Percentiles rank a stretch among this genome's conserved stretches.
Evolutionary conservation across 2,797 vertebrate genomes (phyloP).

Genomic region (Carapus acus): DNA sequence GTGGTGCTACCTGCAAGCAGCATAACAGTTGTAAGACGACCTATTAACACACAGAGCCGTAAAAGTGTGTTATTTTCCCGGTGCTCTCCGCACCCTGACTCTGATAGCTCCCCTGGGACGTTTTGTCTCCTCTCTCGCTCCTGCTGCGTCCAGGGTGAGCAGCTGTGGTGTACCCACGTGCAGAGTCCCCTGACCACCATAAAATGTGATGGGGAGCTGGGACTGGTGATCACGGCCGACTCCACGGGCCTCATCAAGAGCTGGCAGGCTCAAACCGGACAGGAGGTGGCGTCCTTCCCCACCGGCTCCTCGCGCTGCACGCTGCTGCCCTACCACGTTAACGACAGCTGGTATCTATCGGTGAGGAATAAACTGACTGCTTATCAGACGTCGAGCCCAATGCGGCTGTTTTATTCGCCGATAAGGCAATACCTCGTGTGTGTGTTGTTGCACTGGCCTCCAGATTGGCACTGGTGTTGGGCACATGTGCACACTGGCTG

Average conservation of each 20-base stretch:
- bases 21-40: too few species aligned
- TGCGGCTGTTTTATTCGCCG: too few species aligned
- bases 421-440: background rate
- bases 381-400: too few species aligned
- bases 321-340: conserved; percentile 58
- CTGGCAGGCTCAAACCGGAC: conserved; percentile 66
- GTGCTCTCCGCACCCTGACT: too few species aligned
- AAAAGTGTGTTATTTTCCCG: too few species aligned
- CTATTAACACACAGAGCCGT: too few species aligned
- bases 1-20: too few species aligned
- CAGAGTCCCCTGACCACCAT: conserved; percentile 67
- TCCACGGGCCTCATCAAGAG: conserved; percentile 59
- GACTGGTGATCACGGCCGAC: conserved; percentile 65
- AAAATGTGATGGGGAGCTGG: conserved; percentile 49
- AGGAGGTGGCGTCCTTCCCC: conserved; percentile 60
- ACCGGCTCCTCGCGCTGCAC: conserved; percentile 45
- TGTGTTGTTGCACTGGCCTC: conserved; percentile 12
- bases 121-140: background rate
- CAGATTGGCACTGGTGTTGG: conserved; percentile 64
- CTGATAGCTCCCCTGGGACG: too few species aligned
- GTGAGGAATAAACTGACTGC: too few species aligned
- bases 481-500: conserved; percentile 51
- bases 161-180: conserved; percentile 69
- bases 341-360: conserved; percentile 59
- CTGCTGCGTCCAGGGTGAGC: conserved; percentile 56